Conservation (phyloP, 2,888 invertebrate species). For the Callyntrura guangdongensis region DNA sequence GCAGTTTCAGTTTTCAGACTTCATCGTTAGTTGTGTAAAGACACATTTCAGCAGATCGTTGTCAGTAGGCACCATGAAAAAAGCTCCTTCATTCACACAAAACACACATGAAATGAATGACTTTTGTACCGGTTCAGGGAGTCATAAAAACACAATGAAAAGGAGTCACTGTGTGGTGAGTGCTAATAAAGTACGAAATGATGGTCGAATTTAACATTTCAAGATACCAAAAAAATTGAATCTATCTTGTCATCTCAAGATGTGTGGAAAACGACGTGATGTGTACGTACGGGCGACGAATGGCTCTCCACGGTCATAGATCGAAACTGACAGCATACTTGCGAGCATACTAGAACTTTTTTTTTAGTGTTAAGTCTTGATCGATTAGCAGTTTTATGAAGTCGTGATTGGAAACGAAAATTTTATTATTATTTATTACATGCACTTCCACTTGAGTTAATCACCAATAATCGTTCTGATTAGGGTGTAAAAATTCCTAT, state of each 20-base stretch:
- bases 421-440: background rate
- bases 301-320: background rate
- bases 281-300: background rate
- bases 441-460: background rate
- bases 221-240: background rate
- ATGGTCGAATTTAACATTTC: slow-evolving; percentile 60
- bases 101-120: slow-evolving; percentile 42
- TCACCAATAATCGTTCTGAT: background rate
- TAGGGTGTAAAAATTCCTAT: too few species aligned
- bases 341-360: too few species aligned
- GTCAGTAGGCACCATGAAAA: slow-evolving; percentile 15
- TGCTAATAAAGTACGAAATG: slow-evolving; percentile 41
- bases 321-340: slow-evolving; percentile 3
- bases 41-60: slow-evolving; percentile 1
- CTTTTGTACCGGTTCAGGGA: slow-evolving; percentile 54
- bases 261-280: background rate
- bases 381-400: background rate
- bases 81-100: slow-evolving; percentile 37
- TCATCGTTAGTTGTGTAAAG: background rate
- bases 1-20: background rate
- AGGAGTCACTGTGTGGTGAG: background rate
- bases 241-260: slow-evolving; percentile 8
- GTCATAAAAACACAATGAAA: slow-evolving; percentile 18
- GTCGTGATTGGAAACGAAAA: background rate
- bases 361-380: background rate